Conservation (phyloP, 2,113 vertebrate genomes). For the Miniopterus natalensis region DNA sequence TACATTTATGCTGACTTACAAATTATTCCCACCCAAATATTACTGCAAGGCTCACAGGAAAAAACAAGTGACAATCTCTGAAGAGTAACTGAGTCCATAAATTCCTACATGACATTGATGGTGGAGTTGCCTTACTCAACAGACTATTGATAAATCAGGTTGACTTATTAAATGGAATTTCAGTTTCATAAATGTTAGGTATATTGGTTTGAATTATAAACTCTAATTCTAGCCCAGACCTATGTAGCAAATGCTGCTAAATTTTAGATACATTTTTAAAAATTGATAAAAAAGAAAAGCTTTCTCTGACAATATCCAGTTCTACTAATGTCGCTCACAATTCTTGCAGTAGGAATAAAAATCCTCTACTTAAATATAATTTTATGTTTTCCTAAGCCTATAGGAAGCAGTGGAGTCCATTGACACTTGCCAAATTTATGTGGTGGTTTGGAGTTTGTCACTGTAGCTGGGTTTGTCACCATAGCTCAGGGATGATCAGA, state of each 20-base stretch:
- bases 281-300: constrained; percentile 45
- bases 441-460: not conserved
- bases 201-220: constrained; percentile 55
- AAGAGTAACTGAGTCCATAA: constrained; percentile 63
- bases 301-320: not conserved
- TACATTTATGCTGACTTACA: constrained; percentile 21
- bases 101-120: constrained; percentile 33
- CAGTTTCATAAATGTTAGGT: constrained; percentile 60
- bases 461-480: not conserved
- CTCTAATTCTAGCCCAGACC: not conserved
- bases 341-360: not conserved
- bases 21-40: constrained; percentile 43
- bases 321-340: not conserved
- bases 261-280: constrained; percentile 6
- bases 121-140: constrained; percentile 29
- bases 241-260: not conserved
- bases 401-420: not conserved
- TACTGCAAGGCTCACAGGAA: not conserved
- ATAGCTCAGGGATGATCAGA: not conserved
- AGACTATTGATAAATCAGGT: constrained; percentile 58
- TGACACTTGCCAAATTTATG: not conserved
- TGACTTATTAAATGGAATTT: constrained; percentile 50
- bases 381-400: constrained; percentile 1
- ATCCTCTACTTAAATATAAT: not conserved
- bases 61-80: constrained; percentile 31